phyloP scores from a whole-genome alignment of 2,797 vertebrate genomes.

The Sylvilagus floridanus region DNA sequence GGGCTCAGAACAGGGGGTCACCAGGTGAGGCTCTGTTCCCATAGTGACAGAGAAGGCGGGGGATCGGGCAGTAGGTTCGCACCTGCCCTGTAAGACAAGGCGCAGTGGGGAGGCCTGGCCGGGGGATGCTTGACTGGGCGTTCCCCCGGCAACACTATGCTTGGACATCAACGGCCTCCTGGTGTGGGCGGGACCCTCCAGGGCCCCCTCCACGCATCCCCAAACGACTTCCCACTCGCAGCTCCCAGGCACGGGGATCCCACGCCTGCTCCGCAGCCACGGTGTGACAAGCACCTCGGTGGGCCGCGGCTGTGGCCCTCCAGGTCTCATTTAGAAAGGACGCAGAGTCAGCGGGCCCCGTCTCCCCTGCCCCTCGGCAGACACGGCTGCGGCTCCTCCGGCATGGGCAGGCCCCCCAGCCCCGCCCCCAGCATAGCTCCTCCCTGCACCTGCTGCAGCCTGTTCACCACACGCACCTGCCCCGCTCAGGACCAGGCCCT shows the following conservation, averaged over 20 bases:
- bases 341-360: too few relatives aligned
- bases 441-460: fast-evolving
- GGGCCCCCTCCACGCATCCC: not conserved
- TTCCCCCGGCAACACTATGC: not conserved
- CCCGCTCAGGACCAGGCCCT: not conserved
- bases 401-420: too few relatives aligned
- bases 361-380: too few relatives aligned
- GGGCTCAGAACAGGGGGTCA: not conserved
- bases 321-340: too few relatives aligned
- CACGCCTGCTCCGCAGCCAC: not conserved
- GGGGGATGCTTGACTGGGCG: not conserved
- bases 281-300: not conserved
- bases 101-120: not conserved
- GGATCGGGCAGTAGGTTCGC: not conserved
- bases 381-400: too few relatives aligned
- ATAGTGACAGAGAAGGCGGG: not conserved
- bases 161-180: not conserved
- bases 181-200: not conserved
- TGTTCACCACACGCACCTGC: not conserved
- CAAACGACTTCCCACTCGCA: not conserved
- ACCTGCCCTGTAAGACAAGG: not conserved
- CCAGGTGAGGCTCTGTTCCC: not conserved
- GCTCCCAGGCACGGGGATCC: not conserved
- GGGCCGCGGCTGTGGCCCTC: not conserved
- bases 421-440: not conserved